phyloP scores from a whole-genome alignment of 1,140 invertebrate species.

The Bombus consobrinus region DNA sequence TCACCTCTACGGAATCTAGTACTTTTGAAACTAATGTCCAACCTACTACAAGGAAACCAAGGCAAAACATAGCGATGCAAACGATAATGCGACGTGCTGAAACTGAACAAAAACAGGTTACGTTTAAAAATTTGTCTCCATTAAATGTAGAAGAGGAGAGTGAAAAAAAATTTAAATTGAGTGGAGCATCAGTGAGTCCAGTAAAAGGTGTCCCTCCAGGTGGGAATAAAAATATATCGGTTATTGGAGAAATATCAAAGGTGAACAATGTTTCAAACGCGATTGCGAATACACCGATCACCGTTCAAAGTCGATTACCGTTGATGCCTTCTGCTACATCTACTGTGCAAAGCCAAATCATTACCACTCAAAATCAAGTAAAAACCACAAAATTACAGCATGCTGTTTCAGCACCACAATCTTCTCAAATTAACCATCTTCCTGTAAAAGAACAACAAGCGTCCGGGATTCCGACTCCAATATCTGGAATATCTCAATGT shows the following conservation, averaged over 20 bases:
- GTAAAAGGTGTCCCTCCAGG: background rate
- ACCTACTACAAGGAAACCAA: constrained; percentile 75
- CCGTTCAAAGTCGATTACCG: constrained; percentile 57
- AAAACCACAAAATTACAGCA: constrained; percentile 50
- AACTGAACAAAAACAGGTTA: constrained; percentile 78
- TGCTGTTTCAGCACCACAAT: constrained; percentile 6
- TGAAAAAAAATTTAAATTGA: constrained; percentile 43
- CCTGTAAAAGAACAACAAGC: constrained; percentile 49
- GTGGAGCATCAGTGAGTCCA: background rate
- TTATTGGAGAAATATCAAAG: constrained; percentile 41
- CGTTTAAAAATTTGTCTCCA: constrained; percentile 77
- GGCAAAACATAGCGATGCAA: constrained; percentile 90
- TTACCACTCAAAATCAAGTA: constrained; percentile 43
- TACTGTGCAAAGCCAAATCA: constrained; percentile 34
- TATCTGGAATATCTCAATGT: constrained; percentile 54
- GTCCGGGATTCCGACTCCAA: constrained; percentile 31
- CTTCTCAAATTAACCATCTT: constrained; percentile 50
- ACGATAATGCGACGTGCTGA: constrained; percentile 85
- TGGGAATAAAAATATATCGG: constrained; percentile 31
- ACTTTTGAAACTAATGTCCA: constrained; percentile 47
- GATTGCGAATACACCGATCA: background rate
- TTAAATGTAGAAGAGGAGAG: constrained; percentile 69
- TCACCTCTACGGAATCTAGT: constrained; percentile 43
- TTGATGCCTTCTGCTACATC: constrained; percentile 53
- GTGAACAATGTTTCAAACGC: constrained; percentile 6